A percentile compares a stretch with the other conserved stretches of the same genome.
phyloP scores from a whole-genome alignment of 1,140 invertebrate species.

The Drosophila ironensis region DNA sequence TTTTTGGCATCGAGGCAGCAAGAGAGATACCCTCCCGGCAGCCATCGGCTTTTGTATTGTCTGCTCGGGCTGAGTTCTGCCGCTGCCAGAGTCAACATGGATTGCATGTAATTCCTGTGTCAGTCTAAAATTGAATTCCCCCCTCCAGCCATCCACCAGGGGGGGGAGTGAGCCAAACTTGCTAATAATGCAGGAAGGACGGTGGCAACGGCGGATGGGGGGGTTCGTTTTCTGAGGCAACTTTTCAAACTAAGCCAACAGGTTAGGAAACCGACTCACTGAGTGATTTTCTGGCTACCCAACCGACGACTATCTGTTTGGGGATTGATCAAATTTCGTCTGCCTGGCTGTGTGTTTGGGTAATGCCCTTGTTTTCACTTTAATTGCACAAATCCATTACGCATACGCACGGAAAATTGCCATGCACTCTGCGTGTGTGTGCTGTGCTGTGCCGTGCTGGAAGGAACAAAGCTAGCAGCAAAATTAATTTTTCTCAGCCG shows the following conservation, averaged over 20 bases:
- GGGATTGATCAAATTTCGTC: slow-evolving; percentile 59
- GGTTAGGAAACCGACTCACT: slow-evolving; percentile 47
- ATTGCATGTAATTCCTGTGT: slow-evolving; percentile 49
- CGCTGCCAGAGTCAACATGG: slow-evolving; percentile 15
- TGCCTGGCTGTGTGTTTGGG: slow-evolving; percentile 6
- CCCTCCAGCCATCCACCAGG: background rate
- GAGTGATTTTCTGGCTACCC: slow-evolving; percentile 15
- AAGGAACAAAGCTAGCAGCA: slow-evolving; percentile 31
- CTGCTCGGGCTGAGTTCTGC: background rate
- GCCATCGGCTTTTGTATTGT: slow-evolving; percentile 19
- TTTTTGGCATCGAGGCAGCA: slow-evolving; percentile 31
- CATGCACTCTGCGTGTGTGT: background rate
- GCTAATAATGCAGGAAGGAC: slow-evolving; percentile 42
- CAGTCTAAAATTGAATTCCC: slow-evolving; percentile 53
- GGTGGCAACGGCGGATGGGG: background rate
- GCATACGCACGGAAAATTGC: slow-evolving; percentile 46
- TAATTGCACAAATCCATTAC: slow-evolving; percentile 55
- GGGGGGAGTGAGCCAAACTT: slow-evolving; percentile 25
- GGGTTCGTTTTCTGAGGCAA: background rate
- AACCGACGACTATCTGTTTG: slow-evolving; percentile 1
- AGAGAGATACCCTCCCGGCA: slow-evolving; percentile 4
- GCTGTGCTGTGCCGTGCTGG: slow-evolving; percentile 10
- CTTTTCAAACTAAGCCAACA: slow-evolving; percentile 35
- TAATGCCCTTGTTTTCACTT: slow-evolving; percentile 32
- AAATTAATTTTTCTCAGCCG: slow-evolving; percentile 76